Evolutionary conservation across 2,797 vertebrate species (phyloP).

Genomic region (Paguma larvata): DNA sequence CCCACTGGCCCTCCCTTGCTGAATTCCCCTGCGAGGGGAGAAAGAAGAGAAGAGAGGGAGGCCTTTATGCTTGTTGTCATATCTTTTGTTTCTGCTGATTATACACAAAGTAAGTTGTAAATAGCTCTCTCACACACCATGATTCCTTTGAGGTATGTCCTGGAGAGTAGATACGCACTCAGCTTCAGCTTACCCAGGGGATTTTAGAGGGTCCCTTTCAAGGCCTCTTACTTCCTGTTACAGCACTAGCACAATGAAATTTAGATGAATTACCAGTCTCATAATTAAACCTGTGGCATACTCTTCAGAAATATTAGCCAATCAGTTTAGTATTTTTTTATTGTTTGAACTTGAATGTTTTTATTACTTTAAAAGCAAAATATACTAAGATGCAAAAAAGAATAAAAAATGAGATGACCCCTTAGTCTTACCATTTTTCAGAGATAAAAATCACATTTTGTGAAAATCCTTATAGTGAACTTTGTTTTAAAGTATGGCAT

Average conservation of each 20-base stretch:
- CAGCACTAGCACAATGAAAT: constrained; percentile 80
- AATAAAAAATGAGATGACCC: not conserved
- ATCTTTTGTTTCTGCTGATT: constrained; percentile 87
- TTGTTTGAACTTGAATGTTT: constrained; percentile 52
- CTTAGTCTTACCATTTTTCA: not conserved
- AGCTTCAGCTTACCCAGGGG: constrained; percentile 80
- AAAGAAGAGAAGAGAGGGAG: not conserved
- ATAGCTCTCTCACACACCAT: constrained; percentile 84
- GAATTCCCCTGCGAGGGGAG: constrained; percentile 66
- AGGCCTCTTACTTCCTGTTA: constrained; percentile 84
- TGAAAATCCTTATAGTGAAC: not conserved
- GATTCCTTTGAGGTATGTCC: constrained; percentile 87
- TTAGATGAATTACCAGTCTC: constrained; percentile 83
- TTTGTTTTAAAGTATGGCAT: constrained; percentile 9
- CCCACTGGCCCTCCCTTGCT: constrained; percentile 31
- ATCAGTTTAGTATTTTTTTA: constrained; percentile 38
- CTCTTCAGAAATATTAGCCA: constrained; percentile 77
- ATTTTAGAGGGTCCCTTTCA: constrained; percentile 84
- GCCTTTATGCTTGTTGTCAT: constrained; percentile 81
- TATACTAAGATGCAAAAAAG: not conserved
- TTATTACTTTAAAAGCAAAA: constrained; percentile 59
- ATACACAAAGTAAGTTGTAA: constrained; percentile 87
- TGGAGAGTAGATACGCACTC: constrained; percentile 77
- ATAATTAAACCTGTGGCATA: constrained; percentile 82
- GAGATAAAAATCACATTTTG: not conserved